Base-by-base conservation (phyloP, 2,113 vertebrate species). In the Perccottus glenii region DNA sequence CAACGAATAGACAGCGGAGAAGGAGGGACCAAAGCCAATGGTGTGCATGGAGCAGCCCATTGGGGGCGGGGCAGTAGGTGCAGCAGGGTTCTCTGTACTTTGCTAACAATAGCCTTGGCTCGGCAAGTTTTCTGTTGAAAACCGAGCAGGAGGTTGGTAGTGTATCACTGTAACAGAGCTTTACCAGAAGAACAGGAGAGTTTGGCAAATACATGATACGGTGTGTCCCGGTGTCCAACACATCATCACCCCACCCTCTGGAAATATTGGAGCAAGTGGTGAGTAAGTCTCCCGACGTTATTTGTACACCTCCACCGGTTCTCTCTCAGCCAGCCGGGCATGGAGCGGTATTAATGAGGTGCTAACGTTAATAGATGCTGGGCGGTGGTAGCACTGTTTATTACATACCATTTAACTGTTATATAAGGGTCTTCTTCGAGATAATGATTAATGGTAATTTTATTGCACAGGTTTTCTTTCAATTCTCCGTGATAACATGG, bases 51-150 rank as follows among this genome's bases (percentile, higher is more conserved):
- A 72, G 57, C 7, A 2, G 33, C 56, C 33, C 6, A 9, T 12
- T 0, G 19, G 16, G 79, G 91, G 90, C 81, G 90, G 91, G 87
- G 9, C 38, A 69, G 75, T 46, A 46, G 43, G 73, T 75, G 88
- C 87, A 85, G 87, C 87, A 91, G 78, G 68, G 58, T 88, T 60
- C 80, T 81, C 42, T 75, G 87, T 27, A 73, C 68, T 45, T 9
- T 0, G 66, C 85, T 89, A 89, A 92, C 90, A 93, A 92, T 91
- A 90, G 89, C 80, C 75, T 65, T 74, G 66, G 83, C 71, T 80
- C 77, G 73, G 78, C 79, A 85, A 86, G 77, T 88, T 87, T 75
- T 76, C 70, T 78, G 79, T 75, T 76, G 72, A 82, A 74, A 70
- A 64, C 50, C 63, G 70, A 40, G 32, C 44, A 78, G 65, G 50